Evolutionary conservation across 2,113 vertebrate genomes (phyloP).

Genomic region (Urocynchramus pylzowi): DNA sequence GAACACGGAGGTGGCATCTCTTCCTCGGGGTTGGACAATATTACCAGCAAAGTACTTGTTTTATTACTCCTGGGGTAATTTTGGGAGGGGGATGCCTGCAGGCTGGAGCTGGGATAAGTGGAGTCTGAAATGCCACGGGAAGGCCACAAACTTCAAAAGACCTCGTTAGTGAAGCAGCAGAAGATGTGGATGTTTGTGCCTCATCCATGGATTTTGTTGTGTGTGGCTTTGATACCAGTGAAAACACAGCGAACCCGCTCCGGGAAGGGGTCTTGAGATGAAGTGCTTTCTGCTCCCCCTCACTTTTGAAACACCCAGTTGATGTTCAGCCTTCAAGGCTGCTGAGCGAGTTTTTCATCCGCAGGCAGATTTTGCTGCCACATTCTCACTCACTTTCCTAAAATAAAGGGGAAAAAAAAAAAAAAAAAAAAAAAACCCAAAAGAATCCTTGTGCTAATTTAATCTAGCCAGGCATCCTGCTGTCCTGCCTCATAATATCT

Average conservation of each 20-base stretch:
- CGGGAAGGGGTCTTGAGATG: background rate
- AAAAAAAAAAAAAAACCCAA: background rate
- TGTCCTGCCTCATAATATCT: constrained; percentile 38
- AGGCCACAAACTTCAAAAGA: background rate
- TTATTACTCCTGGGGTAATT: background rate
- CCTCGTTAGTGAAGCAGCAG: background rate
- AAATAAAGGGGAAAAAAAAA: background rate
- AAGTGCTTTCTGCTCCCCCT: background rate
- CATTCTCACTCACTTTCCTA: constrained; percentile 38
- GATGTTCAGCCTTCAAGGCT: constrained; percentile 1
- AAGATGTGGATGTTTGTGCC: background rate
- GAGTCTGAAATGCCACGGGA: background rate
- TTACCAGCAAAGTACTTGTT: background rate
- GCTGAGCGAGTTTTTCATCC: background rate
- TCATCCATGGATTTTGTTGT: fast-evolving
- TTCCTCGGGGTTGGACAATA: background rate
- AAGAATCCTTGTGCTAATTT: constrained; percentile 30
- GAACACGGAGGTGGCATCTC: background rate
- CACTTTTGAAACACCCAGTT: background rate
- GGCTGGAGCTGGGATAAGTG: background rate
- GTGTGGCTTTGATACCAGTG: background rate
- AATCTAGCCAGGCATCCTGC: constrained; percentile 43
- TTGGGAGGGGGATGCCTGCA: background rate
- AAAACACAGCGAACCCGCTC: background rate
- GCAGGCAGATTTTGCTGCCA: constrained; percentile 27